Percentiles rank a stretch among this genome's conserved stretches.
Evolutionary conservation across 2,797 vertebrate species (phyloP).

Genomic region (Erethizon dorsatum): DNA sequence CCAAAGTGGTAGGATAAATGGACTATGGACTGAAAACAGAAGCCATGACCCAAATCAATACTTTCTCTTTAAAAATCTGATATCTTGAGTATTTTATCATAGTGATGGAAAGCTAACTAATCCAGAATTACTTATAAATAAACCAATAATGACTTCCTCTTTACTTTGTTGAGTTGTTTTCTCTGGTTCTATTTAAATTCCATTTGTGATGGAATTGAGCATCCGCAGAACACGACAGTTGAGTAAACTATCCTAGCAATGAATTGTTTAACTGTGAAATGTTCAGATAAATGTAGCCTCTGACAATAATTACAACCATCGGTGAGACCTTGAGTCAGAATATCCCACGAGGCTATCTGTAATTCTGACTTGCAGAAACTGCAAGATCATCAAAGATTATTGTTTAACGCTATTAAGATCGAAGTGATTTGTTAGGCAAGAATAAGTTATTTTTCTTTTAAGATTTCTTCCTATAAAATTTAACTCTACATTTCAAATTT

Average conservation of each 20-base stretch:
- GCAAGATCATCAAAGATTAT: background rate
- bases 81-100: background rate
- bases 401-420: background rate
- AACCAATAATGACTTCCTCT: background rate
- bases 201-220: background rate
- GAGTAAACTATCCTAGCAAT: background rate
- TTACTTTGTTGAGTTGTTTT: background rate
- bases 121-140: background rate
- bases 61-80: background rate
- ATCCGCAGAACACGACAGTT: background rate
- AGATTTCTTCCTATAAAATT: background rate
- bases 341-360: background rate
- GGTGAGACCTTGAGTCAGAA: background rate
- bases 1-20: no score
- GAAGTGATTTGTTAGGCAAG: background rate
- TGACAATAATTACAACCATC: background rate
- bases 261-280: background rate
- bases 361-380: background rate
- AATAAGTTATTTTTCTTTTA: background rate
- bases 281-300: background rate
- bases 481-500: background rate
- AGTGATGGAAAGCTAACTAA: background rate
- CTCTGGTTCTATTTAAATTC: background rate
- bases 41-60: background rate
- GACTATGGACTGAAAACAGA: background rate